phyloP scores from a whole-genome alignment of 2,797 vertebrate genomes.

The Chrysolophus pictus region DNA sequence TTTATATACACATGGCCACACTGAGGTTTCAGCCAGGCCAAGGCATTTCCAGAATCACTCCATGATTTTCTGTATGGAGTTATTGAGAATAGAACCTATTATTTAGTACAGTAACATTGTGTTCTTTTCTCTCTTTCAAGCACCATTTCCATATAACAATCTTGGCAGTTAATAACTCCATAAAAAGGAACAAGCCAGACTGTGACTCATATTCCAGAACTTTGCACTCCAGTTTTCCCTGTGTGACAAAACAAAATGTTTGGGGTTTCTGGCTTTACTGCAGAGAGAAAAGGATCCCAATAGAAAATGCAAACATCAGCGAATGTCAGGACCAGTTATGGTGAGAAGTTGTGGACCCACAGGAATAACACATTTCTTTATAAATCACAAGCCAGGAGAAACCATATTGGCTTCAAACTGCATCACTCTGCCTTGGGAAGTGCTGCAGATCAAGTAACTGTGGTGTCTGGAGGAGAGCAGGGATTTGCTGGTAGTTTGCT shows the following conservation, averaged over 20 bases:
- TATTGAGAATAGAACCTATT: slow-evolving; percentile 44
- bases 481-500: slow-evolving; percentile 71
- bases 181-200: slow-evolving; percentile 69
- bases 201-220: slow-evolving; percentile 77
- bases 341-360: slow-evolving; percentile 15
- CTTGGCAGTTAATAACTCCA: slow-evolving; percentile 69
- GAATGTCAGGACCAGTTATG: slow-evolving; percentile 54
- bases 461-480: slow-evolving; percentile 56
- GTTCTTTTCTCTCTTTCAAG: slow-evolving; percentile 71
- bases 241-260: slow-evolving; percentile 68
- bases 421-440: slow-evolving; percentile 43
- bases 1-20: slow-evolving; percentile 1
- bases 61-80: slow-evolving; percentile 28
- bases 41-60: slow-evolving; percentile 46
- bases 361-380: slow-evolving; percentile 49
- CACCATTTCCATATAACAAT: slow-evolving; percentile 68
- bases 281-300: slow-evolving; percentile 50
- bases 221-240: slow-evolving; percentile 58
- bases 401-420: slow-evolving; percentile 53
- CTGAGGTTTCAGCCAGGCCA: slow-evolving; percentile 33
- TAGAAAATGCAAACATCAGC: slow-evolving; percentile 68
- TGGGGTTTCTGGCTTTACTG: slow-evolving; percentile 67
- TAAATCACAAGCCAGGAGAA: slow-evolving; percentile 41
- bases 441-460: slow-evolving; percentile 23
- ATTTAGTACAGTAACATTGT: slow-evolving; percentile 64